These are phyloP conservation scores for Cyrtodaria siliqua DNA, from an alignment of 2,888 invertebrate species.

Conservation along the genomic window DNA sequence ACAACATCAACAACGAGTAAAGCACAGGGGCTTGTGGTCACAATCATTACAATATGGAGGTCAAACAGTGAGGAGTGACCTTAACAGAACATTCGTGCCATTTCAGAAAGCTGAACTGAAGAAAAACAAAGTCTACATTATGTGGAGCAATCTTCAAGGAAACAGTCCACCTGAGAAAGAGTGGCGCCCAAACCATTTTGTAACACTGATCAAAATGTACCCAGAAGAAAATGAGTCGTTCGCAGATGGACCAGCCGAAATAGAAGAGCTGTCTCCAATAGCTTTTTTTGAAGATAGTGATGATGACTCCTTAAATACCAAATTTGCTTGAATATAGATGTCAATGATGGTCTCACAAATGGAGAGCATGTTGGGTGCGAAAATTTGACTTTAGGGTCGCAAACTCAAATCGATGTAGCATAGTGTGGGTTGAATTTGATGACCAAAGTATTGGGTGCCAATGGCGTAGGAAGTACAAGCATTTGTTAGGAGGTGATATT, in stretches of 20 bases:
- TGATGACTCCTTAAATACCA: too few species aligned
- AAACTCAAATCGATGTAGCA: slow-evolving; percentile 37
- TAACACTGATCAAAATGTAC: slow-evolving; percentile 7
- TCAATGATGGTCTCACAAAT: slow-evolving; percentile 66
- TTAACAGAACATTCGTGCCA: slow-evolving; percentile 13
- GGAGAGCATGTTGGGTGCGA: slow-evolving; percentile 55
- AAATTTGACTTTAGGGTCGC: slow-evolving; percentile 45
- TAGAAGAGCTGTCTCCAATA: slow-evolving; percentile 15
- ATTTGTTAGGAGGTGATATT: background rate
- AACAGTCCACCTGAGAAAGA: slow-evolving; percentile 13
- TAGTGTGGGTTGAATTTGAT: slow-evolving; percentile 64
- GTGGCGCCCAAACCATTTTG: too few species aligned
- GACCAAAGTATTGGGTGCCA: slow-evolving; percentile 39
- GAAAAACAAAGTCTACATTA: slow-evolving; percentile 13
- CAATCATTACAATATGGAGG: too few species aligned
- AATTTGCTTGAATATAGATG: slow-evolving; percentile 55
- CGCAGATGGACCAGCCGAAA: background rate
- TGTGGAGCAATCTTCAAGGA: too few species aligned
- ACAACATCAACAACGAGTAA: too few species aligned
- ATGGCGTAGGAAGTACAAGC: slow-evolving; percentile 32
- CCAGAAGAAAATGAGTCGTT: slow-evolving; percentile 4
- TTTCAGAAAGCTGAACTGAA: slow-evolving; percentile 11
- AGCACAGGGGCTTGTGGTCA: too few species aligned
- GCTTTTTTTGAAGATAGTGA: slow-evolving; percentile 10
- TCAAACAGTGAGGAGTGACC: too few species aligned